phyloP scores from a whole-genome alignment of 2,797 vertebrate genomes.

The Tiaroga cobitis region DNA sequence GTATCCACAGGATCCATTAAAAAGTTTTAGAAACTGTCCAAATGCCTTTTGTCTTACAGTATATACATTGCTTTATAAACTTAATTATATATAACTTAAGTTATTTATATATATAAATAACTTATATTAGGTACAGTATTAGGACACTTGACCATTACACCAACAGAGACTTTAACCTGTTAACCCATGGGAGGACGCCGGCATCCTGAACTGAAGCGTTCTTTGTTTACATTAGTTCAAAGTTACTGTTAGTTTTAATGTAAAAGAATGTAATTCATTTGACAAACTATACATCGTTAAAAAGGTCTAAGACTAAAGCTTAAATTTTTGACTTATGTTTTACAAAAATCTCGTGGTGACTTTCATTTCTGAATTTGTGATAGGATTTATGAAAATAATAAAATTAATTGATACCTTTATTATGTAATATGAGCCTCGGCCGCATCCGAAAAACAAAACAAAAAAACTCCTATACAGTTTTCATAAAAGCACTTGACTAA shows the following conservation, averaged over 20 bases:
- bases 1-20: background rate
- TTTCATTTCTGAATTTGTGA: background rate
- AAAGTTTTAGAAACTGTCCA: too few species aligned
- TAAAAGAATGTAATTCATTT: background rate
- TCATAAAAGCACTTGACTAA: background rate
- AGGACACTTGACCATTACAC: background rate
- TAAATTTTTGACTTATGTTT: background rate
- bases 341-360: background rate
- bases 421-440: too few species aligned
- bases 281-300: background rate
- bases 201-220: background rate
- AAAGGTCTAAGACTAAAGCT: background rate
- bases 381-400: background rate
- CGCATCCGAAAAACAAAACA: too few species aligned
- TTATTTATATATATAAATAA: too few species aligned
- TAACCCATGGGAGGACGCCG: background rate
- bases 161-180: background rate
- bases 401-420: too few species aligned
- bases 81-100: too few species aligned
- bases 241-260: background rate
- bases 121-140: too few species aligned
- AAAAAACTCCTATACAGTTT: too few species aligned
- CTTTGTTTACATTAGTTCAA: background rate
- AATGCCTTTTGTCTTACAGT: too few species aligned
- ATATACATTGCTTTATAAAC: too few species aligned